These are phyloP conservation scores for Scelioninae gen. 1 DNA, from an alignment of 2,888 invertebrate species.

Conservation along the genomic window DNA sequence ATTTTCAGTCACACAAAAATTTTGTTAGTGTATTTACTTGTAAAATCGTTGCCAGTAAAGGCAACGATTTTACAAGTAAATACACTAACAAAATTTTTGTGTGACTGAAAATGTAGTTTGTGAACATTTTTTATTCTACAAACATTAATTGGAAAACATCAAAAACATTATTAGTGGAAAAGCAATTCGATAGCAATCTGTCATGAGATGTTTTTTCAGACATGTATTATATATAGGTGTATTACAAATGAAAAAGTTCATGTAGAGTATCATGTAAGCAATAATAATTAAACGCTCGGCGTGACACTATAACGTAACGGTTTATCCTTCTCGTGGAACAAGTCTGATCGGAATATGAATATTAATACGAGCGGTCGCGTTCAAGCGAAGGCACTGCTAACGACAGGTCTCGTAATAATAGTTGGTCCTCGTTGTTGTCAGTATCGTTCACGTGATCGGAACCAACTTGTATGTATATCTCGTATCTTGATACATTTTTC, in stretches of 20 bases:
- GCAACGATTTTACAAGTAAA: too few relatives aligned
- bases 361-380: conserved; percentile 46
- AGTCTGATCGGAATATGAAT: conserved; percentile 53
- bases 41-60: too few relatives aligned
- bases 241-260: conserved; percentile 7
- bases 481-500: conserved; percentile 3
- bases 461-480: too few relatives aligned
- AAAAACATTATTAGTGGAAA: neutral
- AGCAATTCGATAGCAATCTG: neutral
- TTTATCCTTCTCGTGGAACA: conserved; percentile 46
- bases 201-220: conserved; percentile 8
- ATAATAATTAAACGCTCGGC: conserved; percentile 48
- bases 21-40: conserved; percentile 62
- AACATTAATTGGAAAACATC: too few relatives aligned
- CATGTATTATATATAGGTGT: conserved; percentile 8
- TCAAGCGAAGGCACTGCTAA: conserved; percentile 22
- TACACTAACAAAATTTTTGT: neutral
- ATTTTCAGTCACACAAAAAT: conserved; percentile 66
- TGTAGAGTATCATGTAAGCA: conserved; percentile 30
- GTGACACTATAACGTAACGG: conserved; percentile 48
- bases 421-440: conserved; percentile 36
- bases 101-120: neutral
- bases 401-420: conserved; percentile 49
- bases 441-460: conserved; percentile 23
- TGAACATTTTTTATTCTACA: too few relatives aligned